These are phyloP conservation scores for Radopholus similis DNA, from an alignment of 1,140 invertebrate genomes.

Conservation along the genomic window DNA sequence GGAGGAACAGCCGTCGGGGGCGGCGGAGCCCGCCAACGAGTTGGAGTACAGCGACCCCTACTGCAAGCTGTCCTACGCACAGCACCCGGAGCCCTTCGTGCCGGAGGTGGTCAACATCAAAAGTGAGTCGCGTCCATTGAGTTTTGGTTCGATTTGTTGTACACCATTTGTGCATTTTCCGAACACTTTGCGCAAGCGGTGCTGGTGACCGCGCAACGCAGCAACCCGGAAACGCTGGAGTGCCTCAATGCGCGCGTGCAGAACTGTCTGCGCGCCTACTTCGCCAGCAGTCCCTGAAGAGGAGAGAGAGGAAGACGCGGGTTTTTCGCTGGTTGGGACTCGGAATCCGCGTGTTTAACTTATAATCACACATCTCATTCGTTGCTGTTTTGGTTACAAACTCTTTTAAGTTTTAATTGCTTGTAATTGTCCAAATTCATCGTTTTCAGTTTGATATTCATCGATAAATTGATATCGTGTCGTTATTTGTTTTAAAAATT, in stretches of 20 bases:
- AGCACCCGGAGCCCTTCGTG: conserved; percentile 24
- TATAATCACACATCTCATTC: too few relatives aligned
- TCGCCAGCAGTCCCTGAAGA: conserved; percentile 1
- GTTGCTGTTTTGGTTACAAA: too few relatives aligned
- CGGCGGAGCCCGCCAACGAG: too few relatives aligned
- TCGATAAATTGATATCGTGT: too few relatives aligned
- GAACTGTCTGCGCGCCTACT: conserved; percentile 23
- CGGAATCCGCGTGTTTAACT: too few relatives aligned
- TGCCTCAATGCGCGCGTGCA: conserved; percentile 21
- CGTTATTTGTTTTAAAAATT: too few relatives aligned
- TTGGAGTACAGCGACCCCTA: conserved; percentile 32
- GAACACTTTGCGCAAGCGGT: conserved; percentile 28
- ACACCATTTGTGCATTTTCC: conserved; percentile 20
- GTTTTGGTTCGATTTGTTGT: background rate
- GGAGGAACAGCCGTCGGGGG: conserved; percentile 20
- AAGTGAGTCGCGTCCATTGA: conserved; percentile 5
- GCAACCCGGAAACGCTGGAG: conserved; percentile 20
- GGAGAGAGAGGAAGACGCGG: background rate
- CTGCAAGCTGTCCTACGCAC: conserved; percentile 36
- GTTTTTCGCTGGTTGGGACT: too few relatives aligned
- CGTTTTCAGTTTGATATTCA: too few relatives aligned
- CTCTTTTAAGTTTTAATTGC: too few relatives aligned
- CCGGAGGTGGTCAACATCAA: conserved; percentile 27
- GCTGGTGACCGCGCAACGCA: conserved; percentile 1
- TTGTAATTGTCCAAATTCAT: too few relatives aligned